phyloP scores from a whole-genome alignment of 2,113 vertebrate genomes.

The Variabilichromis moorii region DNA sequence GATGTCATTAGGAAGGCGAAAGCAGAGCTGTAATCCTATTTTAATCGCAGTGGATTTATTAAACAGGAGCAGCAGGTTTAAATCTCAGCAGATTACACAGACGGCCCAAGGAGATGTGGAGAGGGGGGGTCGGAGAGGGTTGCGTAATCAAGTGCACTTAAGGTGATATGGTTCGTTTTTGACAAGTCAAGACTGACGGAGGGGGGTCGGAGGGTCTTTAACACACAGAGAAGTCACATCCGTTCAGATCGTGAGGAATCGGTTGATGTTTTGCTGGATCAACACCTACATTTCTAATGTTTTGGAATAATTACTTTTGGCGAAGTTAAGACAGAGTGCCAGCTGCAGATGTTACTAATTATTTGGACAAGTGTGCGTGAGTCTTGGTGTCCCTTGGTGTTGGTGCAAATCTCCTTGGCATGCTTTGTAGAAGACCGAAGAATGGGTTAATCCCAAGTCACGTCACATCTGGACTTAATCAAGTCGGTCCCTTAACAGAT shows the following conservation, averaged over 20 bases:
- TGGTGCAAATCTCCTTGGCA: conserved; percentile 7
- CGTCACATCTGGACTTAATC: conserved; percentile 33
- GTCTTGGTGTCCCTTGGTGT: neutral
- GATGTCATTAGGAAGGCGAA: conserved; percentile 55
- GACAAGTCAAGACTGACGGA: neutral
- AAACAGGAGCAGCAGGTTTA: conserved; percentile 74
- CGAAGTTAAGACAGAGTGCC: neutral
- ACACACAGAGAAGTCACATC: neutral
- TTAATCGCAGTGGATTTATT: conserved; percentile 71
- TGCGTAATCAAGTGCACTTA: conserved; percentile 62
- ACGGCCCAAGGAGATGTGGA: conserved; percentile 52
- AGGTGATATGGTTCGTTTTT: conserved; percentile 50
- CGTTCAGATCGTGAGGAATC: neutral
- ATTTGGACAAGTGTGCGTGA: neutral
- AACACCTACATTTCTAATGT: neutral
- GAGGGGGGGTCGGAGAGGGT: neutral
- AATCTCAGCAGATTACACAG: conserved; percentile 71
- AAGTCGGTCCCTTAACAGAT: conserved; percentile 14
- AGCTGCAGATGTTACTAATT: conserved; percentile 37
- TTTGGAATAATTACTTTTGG: conserved; percentile 23
- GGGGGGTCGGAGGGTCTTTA: neutral
- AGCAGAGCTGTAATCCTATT: conserved; percentile 67
- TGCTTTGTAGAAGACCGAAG: neutral
- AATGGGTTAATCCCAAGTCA: conserved; percentile 30
- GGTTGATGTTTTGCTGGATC: neutral